Evolutionary conservation across 2,797 vertebrate species (phyloP).

Genomic region (Hippopotamyrus pictus): DNA sequence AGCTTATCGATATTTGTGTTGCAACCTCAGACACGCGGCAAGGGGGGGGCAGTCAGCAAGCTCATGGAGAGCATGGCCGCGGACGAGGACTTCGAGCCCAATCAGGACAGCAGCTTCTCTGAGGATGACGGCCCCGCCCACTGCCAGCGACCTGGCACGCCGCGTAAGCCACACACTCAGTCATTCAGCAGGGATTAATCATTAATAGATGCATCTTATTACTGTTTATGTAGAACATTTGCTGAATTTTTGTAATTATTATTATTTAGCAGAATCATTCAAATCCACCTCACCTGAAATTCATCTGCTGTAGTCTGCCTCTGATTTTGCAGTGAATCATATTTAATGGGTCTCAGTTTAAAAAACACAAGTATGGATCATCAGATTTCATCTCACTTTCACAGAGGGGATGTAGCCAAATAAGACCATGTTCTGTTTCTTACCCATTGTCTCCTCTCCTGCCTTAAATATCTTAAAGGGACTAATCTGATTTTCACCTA

Average conservation of each 20-base stretch:
- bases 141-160: slow-evolving; percentile 61
- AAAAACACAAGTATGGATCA: not conserved
- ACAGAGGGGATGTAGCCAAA: not conserved
- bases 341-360: not conserved
- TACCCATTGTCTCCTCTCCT: not conserved
- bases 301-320: not conserved
- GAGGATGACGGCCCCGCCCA: slow-evolving; percentile 80
- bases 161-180: slow-evolving; percentile 56
- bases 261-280: not conserved
- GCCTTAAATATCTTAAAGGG: not conserved
- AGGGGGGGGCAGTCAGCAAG: slow-evolving; percentile 88
- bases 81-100: slow-evolving; percentile 90
- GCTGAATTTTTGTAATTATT: not conserved
- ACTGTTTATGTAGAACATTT: not conserved
- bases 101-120: slow-evolving; percentile 91
- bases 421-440: not conserved
- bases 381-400: not conserved
- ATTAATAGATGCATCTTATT: not conserved
- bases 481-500: not conserved
- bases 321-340: not conserved
- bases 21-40: slow-evolving; percentile 36
- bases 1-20: not conserved
- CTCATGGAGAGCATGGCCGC: slow-evolving; percentile 92
- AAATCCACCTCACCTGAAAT: not conserved
- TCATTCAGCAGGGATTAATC: not conserved